Evolutionary conservation across 2,888 invertebrate genomes (phyloP), one percentile per base, ranked within the genome.

Genomic region (Phyllotreta cruciferae): DNA sequence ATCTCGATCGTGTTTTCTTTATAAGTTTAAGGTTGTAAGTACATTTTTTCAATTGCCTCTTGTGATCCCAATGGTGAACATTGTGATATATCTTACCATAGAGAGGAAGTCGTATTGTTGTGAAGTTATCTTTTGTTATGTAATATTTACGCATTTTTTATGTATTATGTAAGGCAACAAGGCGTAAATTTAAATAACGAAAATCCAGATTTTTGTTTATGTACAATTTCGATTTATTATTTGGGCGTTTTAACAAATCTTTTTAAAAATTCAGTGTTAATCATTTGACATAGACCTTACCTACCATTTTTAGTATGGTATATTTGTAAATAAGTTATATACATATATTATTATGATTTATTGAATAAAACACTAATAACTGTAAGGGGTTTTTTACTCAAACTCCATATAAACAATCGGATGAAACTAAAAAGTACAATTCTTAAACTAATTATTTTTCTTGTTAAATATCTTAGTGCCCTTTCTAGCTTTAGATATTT

Each of bases 401-500:
- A 35, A n/a, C 6, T 56, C 44, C 44, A 55, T 41, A 10, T 38
- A 6, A 34, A 10, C 37, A 8, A 55, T 1, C 4, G 8, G 24
- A 3, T 11, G 13, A 50, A 38, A 11, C 8, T 24, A 34, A 35
- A 37, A 56, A 10, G 7, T 42, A 24, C 9, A 37, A 38, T 24
- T 9, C 7, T 54, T 39, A 14, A 5, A 55, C 14, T 61, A 50
- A 36, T 54, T 34, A 45, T 63, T 66, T 55, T 55, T 66, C 53
- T 73, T 74, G 65, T 73, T 70, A 56, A 73, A 76, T 80, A 82
- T 64, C 81, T 81, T 73, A 4, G 55, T 56, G 34, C 81, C 80
- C 74, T 86, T 88, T 45, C 85, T 84, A 36, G 85, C 86, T 75
- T 89, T 90, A 68, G 88, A 86, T 69, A 94, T 86, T 83, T 93